A percentile compares a stretch with the other conserved stretches of the same genome.
Evolutionary conservation across 2,888 invertebrate species (phyloP).

Genomic region (Napeogenes inachia): DNA sequence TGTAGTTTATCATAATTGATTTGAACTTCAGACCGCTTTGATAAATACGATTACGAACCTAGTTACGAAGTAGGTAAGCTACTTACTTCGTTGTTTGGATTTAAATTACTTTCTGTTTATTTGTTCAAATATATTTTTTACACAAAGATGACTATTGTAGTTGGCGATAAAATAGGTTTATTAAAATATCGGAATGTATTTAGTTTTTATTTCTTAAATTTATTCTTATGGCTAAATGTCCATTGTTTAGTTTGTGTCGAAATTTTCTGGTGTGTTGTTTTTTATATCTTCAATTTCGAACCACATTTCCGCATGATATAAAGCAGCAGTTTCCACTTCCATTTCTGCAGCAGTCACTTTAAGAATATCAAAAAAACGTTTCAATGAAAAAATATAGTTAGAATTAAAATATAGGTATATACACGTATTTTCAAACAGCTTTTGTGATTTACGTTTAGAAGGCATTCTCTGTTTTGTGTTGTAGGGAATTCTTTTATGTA

Average conservation of each 20-base stretch:
- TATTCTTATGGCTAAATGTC: no score
- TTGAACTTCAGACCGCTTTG: no score
- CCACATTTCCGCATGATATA: slow-evolving; percentile 53
- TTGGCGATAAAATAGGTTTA: no score
- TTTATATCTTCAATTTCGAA: slow-evolving; percentile 45
- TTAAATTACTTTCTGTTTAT: no score
- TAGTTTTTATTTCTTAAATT: no score
- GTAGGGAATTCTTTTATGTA: background rate
- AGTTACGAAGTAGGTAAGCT: background rate
- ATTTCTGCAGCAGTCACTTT: slow-evolving; percentile 54
- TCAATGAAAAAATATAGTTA: background rate
- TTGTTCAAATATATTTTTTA: no score
- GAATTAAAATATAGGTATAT: background rate
- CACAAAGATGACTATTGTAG: no score
- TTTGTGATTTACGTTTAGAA: no score
- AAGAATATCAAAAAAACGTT: slow-evolving; percentile 9
- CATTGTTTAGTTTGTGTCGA: background rate
- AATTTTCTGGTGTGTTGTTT: slow-evolving; percentile 14
- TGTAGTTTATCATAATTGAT: no score
- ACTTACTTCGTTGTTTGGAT: no score
- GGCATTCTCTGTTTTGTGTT: background rate
- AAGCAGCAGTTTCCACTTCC: slow-evolving; percentile 55
- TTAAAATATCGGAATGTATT: no score
- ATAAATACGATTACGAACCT: background rate
- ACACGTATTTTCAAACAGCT: no score